Evolutionary conservation across 2,797 vertebrate genomes (phyloP), one percentile per base, ranked within the genome.

Genomic region (Myotis vivesi): DNA sequence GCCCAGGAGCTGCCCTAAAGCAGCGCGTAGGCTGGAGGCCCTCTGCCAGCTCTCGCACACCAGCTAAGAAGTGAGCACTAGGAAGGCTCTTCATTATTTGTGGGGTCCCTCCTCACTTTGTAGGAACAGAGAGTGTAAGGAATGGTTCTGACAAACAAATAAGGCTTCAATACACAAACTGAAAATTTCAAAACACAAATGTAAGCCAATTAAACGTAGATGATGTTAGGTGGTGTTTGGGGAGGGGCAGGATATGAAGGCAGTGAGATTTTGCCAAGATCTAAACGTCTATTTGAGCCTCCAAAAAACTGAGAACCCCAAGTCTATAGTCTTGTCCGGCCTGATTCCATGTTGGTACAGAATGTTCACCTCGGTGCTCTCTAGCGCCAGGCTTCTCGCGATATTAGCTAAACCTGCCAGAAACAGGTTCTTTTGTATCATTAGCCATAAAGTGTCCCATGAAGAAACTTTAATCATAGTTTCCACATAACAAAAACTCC

Each of bases 401-500:
- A 4, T 66, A 72, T 41, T 19, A 79, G 59, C 71, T 71, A 73
- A 15, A 87, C 11, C 17, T 51, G 8, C 16, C 51, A 64, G 86
- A 44, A 91, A 87, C 30, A 44, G 46, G 62, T 62, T 93, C 66
- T 80, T 68, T 4, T 72, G 15, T 80, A 36, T 38, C 68, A n/a
- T 57, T 75, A 91, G 41, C 30, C 59, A 62, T 28, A 82, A 75
- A 90, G 46, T 53, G 77, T 79, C 57, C 69, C 46, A 64, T 71
- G 69, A 89, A 75, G 41, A 95, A 30, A 87, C 23, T 85, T 91
- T 17, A 71, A 15, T 73, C 85, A 41, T 23, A 22, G 41, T 4
- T 83, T 62, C 49, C 36, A 12, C 57, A 16, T 72, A 38, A 51
- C 33, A 53, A 80, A 79, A 89, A 80, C 92, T 36, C 28, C 41